Conservation (phyloP, 2,797 vertebrate species). For the Phrynocephalus forsythii region DNA sequence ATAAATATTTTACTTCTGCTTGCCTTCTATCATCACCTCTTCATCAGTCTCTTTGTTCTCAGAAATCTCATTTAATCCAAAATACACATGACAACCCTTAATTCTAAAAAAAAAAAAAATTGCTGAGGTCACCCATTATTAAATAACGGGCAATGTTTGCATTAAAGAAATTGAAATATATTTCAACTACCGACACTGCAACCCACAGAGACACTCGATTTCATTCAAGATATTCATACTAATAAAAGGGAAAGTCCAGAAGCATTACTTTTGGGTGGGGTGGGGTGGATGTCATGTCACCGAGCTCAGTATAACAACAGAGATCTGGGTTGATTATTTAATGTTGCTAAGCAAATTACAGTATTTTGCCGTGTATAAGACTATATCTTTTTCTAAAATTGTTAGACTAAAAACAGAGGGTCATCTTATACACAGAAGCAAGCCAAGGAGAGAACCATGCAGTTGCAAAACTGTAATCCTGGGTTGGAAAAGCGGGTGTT, state of each 20-base stretch:
- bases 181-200: conserved; percentile 33
- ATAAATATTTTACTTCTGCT: neutral
- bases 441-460: too few relatives aligned
- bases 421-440: too few relatives aligned
- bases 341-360: conserved; percentile 48
- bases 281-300: conserved; percentile 61
- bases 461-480: too few relatives aligned
- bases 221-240: conserved; percentile 52
- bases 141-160: conserved; percentile 18
- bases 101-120: conserved; percentile 5
- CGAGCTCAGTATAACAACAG: conserved; percentile 68
- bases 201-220: conserved; percentile 39
- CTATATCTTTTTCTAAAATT: too few relatives aligned
- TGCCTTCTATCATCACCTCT: neutral
- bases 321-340: conserved; percentile 75
- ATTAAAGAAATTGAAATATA: neutral
- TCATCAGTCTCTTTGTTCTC: neutral
- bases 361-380: too few relatives aligned
- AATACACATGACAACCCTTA: neutral
- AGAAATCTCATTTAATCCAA: conserved; percentile 30
- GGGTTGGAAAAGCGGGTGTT: too few relatives aligned
- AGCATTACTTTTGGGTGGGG: neutral
- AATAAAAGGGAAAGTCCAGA: conserved; percentile 52
- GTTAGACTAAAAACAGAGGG: too few relatives aligned
- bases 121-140: conserved; percentile 36